phyloP scores from a whole-genome alignment of 2,888 invertebrate species.

The Bhutanitis thaidina region DNA sequence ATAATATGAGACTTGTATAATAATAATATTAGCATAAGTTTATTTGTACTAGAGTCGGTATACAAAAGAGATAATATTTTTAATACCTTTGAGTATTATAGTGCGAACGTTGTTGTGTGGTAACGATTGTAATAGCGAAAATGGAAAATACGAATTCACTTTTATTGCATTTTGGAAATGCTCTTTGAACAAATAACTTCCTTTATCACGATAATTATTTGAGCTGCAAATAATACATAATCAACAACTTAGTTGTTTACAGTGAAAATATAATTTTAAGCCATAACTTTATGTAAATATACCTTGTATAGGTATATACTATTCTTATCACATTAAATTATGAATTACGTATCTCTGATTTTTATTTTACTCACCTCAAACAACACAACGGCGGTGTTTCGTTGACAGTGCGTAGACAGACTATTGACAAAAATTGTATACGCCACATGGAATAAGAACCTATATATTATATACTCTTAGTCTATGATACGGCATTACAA shows the following conservation, averaged over 20 bases:
- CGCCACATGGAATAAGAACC: no score
- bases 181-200: constrained; percentile 32
- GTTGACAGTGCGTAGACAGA: no score
- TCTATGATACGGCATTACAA: no score
- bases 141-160: constrained; percentile 22
- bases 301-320: constrained; percentile 57
- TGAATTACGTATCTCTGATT: constrained; percentile 51
- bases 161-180: constrained; percentile 31
- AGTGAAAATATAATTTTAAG: constrained; percentile 57
- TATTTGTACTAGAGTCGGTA: constrained; percentile 42
- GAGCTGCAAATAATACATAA: constrained; percentile 35
- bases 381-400: no score
- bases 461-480: no score
- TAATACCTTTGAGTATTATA: constrained; percentile 72
- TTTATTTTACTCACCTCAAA: constrained; percentile 32
- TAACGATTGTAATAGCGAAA: constrained; percentile 12
- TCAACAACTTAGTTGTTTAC: constrained; percentile 60
- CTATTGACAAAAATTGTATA: no score
- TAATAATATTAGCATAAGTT: constrained; percentile 52
- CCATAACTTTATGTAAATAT: constrained; percentile 61
- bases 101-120: constrained; percentile 24
- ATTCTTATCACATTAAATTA: constrained; percentile 75
- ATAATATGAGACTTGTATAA: constrained; percentile 70
- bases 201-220: constrained; percentile 28
- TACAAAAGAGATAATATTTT: constrained; percentile 62